Conservation (phyloP, 2,797 vertebrate species). For the Smutsia gigantea region DNA sequence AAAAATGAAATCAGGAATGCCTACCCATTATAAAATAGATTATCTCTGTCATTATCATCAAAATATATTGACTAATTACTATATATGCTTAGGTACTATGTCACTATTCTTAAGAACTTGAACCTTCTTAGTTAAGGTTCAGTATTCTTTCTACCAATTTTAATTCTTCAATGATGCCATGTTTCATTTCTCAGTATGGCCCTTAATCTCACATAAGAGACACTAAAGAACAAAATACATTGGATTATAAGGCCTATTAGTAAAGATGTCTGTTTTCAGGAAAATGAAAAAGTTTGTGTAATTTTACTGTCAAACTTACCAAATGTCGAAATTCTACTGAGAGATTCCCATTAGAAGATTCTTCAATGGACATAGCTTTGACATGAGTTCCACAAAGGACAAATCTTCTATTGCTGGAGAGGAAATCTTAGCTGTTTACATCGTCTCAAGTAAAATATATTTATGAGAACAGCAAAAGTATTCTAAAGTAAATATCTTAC, state of each 20-base stretch:
- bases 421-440: slow-evolving; percentile 44
- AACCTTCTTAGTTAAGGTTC: neutral
- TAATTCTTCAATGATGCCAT: neutral
- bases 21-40: neutral
- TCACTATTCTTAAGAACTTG: neutral
- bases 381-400: slow-evolving; percentile 96
- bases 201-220: slow-evolving; percentile 12
- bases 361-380: slow-evolving; percentile 98
- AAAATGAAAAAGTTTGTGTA: neutral
- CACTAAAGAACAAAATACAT: neutral
- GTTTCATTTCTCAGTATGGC: neutral
- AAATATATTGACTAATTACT: neutral
- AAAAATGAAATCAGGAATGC: slow-evolving; percentile 28
- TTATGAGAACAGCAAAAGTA: neutral
- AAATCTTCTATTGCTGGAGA: slow-evolving; percentile 94
- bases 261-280: neutral
- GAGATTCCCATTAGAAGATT: slow-evolving; percentile 95
- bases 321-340: slow-evolving; percentile 97
- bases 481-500: slow-evolving; percentile 81
- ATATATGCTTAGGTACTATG: neutral
- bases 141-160: neutral
- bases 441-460: neutral
- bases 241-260: neutral
- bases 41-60: neutral
- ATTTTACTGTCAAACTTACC: slow-evolving; percentile 85